A percentile compares a stretch with the other conserved stretches of the same genome.
Conservation (phyloP, 92 coral and sea anemone genomes). For the Isaurus tuberculatus region DNA sequence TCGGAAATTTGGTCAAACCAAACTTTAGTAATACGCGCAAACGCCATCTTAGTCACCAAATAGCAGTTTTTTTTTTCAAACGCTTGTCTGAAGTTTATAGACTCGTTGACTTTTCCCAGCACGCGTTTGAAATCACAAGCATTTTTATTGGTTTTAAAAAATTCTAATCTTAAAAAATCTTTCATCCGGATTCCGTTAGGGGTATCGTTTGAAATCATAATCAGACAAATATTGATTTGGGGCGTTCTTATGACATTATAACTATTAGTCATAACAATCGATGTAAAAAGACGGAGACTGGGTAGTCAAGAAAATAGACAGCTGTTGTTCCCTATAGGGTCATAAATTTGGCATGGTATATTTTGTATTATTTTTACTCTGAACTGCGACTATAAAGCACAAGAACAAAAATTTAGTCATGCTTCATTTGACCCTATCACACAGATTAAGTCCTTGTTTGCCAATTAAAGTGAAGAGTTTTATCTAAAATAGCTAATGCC, state of each 20-base stretch:
- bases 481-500: too few relatives aligned
- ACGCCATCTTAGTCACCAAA: constrained; percentile 63
- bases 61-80: neutral
- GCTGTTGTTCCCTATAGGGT: neutral
- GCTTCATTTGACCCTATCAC: too few relatives aligned
- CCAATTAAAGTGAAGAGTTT: too few relatives aligned
- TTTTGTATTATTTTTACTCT: too few relatives aligned
- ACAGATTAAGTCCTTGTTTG: too few relatives aligned
- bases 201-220: neutral
- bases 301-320: neutral
- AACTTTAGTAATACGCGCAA: constrained; percentile 71
- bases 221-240: constrained; percentile 6
- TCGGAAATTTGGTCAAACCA: constrained; percentile 91
- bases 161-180: neutral
- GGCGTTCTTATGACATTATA: constrained; percentile 30
- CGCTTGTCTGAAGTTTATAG: neutral
- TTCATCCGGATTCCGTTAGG: constrained; percentile 30
- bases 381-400: too few relatives aligned
- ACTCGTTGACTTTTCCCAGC: neutral
- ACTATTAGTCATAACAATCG: neutral
- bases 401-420: too few relatives aligned
- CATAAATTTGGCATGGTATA: too few relatives aligned
- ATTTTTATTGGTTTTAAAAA: constrained; percentile 15
- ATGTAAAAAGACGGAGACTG: neutral
- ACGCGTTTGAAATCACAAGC: neutral